Evolutionary conservation across 1,140 invertebrate species (phyloP).

Genomic region (Saxidomus purpurata): DNA sequence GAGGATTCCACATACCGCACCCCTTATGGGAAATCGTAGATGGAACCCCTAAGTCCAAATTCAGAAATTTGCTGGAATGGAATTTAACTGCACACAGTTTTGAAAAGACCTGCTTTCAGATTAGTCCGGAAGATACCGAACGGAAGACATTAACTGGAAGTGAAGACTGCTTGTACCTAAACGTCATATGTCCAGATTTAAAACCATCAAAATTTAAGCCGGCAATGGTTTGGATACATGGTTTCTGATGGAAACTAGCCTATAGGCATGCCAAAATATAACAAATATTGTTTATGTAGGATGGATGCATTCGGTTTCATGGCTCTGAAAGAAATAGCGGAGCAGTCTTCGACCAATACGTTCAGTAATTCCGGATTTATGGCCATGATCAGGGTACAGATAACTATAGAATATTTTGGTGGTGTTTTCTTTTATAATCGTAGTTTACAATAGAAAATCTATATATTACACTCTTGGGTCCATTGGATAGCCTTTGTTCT

Average conservation of each 20-base stretch:
- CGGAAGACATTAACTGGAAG: conserved; percentile 47
- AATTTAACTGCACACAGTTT: conserved; percentile 34
- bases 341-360: conserved; percentile 36
- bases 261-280: conserved; percentile 69
- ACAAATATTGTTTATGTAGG: conserved; percentile 85
- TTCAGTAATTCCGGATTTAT: conserved; percentile 75
- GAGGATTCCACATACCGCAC: conserved; percentile 94
- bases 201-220: too few relatives aligned
- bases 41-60: conserved; percentile 88
- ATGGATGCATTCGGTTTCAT: conserved; percentile 78
- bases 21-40: conserved; percentile 89
- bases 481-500: too few relatives aligned
- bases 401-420: too few relatives aligned
- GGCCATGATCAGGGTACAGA: too few relatives aligned
- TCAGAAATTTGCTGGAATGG: conserved; percentile 36
- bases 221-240: conserved; percentile 93
- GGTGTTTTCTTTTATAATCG: too few relatives aligned
- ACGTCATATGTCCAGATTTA: conserved; percentile 74
- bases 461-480: too few relatives aligned
- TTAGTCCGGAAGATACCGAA: conserved; percentile 22
- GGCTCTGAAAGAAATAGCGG: too few relatives aligned
- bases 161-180: conserved; percentile 80
- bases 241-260: conserved; percentile 87
- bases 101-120: conserved; percentile 68
- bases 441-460: too few relatives aligned